A percentile compares a stretch with the other conserved stretches of the same genome.
phyloP scores from a whole-genome alignment of 2,888 invertebrate genomes.

The Conomelus anceps region DNA sequence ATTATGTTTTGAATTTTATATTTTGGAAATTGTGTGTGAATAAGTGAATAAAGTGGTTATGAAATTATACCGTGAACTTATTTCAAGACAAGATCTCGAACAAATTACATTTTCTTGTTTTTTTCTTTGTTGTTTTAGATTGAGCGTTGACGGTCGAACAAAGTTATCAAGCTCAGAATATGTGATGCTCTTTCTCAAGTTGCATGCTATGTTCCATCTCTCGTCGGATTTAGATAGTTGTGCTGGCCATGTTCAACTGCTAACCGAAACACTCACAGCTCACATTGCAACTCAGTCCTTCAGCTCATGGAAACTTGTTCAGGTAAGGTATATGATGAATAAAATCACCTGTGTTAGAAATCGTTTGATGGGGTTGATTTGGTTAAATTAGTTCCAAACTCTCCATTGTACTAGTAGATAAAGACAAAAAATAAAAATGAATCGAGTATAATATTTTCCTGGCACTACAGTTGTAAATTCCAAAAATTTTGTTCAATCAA shows the following conservation, averaged over 20 bases:
- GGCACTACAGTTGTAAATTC: too few species aligned
- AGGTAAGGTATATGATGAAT: slow-evolving; percentile 42
- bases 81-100: slow-evolving; percentile 25
- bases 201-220: slow-evolving; percentile 52
- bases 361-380: too few species aligned
- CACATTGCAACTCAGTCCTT: slow-evolving; percentile 73
- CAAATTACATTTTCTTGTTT: neutral
- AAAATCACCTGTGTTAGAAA: too few species aligned
- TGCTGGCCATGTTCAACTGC: slow-evolving; percentile 52
- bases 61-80: slow-evolving; percentile 5
- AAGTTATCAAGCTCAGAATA: slow-evolving; percentile 55
- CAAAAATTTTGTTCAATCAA: too few species aligned
- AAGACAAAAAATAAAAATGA: too few species aligned
- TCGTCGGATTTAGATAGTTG: slow-evolving; percentile 54
- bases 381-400: too few species aligned
- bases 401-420: too few species aligned
- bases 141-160: slow-evolving; percentile 47
- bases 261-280: slow-evolving; percentile 65
- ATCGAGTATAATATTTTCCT: too few species aligned
- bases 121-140: slow-evolving; percentile 37
- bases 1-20: too few species aligned
- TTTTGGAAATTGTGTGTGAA: too few species aligned
- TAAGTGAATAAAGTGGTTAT: too few species aligned
- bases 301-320: slow-evolving; percentile 64
- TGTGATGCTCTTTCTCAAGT: slow-evolving; percentile 53